Evolutionary conservation across 2,113 vertebrate genomes (phyloP).

Genomic region (Prunella himalayana): DNA sequence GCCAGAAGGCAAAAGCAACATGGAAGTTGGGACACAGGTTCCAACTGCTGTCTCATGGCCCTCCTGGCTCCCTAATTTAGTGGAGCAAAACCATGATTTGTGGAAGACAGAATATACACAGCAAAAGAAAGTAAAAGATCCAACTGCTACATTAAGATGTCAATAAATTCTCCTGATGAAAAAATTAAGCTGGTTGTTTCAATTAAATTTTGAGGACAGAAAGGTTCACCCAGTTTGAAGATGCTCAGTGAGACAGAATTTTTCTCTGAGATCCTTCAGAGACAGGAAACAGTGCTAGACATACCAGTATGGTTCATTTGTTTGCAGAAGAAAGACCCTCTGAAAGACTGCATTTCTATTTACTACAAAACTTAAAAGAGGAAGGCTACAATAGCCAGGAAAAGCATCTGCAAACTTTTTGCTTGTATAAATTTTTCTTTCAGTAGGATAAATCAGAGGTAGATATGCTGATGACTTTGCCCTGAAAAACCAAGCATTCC

Average conservation of each 20-base stretch:
- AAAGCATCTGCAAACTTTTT: not conserved
- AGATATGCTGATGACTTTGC: not conserved
- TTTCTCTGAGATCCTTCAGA: not conserved
- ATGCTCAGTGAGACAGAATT: not conserved
- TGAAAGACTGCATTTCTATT: not conserved
- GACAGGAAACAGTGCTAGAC: not conserved
- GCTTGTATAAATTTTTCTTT: not conserved
- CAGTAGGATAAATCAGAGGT: not conserved
- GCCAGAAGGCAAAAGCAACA: not conserved
- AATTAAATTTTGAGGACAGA: not conserved
- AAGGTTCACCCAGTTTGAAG: not conserved
- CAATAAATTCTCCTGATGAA: not conserved
- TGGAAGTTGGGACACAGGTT: not conserved
- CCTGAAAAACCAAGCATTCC: not conserved
- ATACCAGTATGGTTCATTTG: not conserved
- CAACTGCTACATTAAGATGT: not conserved
- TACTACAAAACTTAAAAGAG: not conserved
- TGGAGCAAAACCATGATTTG: rapidly evolving
- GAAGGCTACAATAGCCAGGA: not conserved
- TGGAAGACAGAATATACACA: not conserved
- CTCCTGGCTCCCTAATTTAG: not conserved
- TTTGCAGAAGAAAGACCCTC: not conserved
- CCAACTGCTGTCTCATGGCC: rapidly evolving
- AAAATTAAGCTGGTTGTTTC: not conserved
- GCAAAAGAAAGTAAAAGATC: not conserved